These are phyloP conservation scores for Heteractis magnifica DNA, from an alignment of 92 coral and sea anemone genomes.

Conservation along the genomic window DNA sequence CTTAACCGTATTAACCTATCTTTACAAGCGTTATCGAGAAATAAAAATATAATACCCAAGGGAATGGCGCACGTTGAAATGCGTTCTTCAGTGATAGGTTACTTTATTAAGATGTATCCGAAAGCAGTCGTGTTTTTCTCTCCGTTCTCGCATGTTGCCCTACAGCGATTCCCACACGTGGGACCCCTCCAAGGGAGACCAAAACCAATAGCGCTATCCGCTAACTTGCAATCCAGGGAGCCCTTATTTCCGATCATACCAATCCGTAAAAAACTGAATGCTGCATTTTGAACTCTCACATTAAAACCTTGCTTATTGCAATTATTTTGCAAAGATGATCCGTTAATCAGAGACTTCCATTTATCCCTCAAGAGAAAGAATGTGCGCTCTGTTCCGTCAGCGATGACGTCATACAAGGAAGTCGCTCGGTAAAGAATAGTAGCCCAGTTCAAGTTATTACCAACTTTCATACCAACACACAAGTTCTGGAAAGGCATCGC, in stretches of 20 bases:
- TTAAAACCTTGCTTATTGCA: constrained; percentile 58
- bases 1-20: too few species aligned
- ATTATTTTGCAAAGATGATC: constrained; percentile 60
- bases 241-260: constrained; percentile 46
- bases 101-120: constrained; percentile 50
- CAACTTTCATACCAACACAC: constrained; percentile 65
- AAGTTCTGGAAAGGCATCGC: constrained; percentile 49
- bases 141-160: not conserved
- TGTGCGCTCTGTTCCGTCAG: not conserved
- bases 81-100: not conserved
- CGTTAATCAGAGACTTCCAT: constrained; percentile 58
- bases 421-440: constrained; percentile 32
- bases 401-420: constrained; percentile 65
- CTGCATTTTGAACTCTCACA: not conserved
- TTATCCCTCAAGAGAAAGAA: not conserved
- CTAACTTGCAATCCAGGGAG: constrained; percentile 22
- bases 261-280: not conserved
- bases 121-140: constrained; percentile 2
- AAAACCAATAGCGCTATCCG: constrained; percentile 51
- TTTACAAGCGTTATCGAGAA: too few species aligned
- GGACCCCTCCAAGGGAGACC: constrained; percentile 18
- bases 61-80: not conserved
- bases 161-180: constrained; percentile 38
- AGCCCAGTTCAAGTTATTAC: constrained; percentile 35
- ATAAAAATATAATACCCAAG: too few species aligned